Evolutionary conservation across 2,888 invertebrate genomes (phyloP).

Genomic region (Lasioglossum zephyrum): DNA sequence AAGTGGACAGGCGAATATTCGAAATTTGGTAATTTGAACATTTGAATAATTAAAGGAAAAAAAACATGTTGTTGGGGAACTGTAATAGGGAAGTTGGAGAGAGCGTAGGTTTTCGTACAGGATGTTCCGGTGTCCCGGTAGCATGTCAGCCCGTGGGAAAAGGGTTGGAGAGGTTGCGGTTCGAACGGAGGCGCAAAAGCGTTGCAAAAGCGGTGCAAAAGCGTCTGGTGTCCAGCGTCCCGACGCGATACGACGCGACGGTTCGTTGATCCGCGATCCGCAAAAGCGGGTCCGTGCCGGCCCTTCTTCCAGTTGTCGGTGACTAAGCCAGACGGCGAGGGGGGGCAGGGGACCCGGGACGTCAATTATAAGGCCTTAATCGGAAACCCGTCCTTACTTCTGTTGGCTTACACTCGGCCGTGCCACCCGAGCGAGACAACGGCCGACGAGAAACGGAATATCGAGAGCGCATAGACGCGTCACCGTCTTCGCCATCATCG

Average conservation of each 20-base stretch:
- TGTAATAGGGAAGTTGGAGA: not conserved
- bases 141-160: not conserved
- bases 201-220: constrained; percentile 23
- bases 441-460: constrained; percentile 58
- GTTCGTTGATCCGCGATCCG: constrained; percentile 79
- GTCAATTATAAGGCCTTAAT: constrained; percentile 84
- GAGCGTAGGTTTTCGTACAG: not conserved
- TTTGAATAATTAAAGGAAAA: not conserved
- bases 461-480: constrained; percentile 52
- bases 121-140: not conserved
- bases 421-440: constrained; percentile 63
- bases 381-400: constrained; percentile 83
- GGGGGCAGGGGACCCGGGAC: constrained; percentile 74
- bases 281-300: constrained; percentile 74
- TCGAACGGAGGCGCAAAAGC: constrained; percentile 56
- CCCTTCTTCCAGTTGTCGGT: constrained; percentile 77
- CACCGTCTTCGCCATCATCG: constrained; percentile 9
- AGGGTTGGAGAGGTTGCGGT: constrained; percentile 31
- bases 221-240: constrained; percentile 61
- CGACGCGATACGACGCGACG: constrained; percentile 52
- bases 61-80: not conserved
- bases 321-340: constrained; percentile 77
- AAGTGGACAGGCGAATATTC: not conserved
- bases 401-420: constrained; percentile 78
- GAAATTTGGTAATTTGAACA: too few relatives aligned